A percentile compares a stretch with the other conserved stretches of the same genome.
These are phyloP conservation scores for Drosophila micromelanica DNA, from an alignment of 1,140 invertebrate genomes.

Conservation along the genomic window DNA sequence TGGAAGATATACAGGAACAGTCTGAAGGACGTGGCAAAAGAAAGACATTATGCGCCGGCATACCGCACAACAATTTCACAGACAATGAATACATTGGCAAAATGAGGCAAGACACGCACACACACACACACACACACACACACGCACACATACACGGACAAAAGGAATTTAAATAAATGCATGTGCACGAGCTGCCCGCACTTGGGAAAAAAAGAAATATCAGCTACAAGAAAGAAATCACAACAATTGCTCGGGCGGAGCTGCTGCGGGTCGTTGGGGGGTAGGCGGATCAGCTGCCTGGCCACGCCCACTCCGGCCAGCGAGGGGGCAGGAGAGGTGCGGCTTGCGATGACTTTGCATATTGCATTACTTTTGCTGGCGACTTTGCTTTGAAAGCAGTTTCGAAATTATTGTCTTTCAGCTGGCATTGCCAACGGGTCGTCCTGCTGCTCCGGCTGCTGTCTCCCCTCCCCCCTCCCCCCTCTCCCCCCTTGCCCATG, in stretches of 20 bases:
- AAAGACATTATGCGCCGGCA: conserved; percentile 79
- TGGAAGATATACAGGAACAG: not conserved
- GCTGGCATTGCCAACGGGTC: conserved; percentile 14
- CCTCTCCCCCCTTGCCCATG: too few relatives aligned
- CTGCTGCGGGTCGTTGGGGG: not conserved
- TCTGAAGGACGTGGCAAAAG: conserved; percentile 50
- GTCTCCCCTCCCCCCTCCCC: not conserved
- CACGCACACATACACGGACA: conserved; percentile 39
- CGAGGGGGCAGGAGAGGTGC: conserved; percentile 2
- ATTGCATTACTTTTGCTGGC: conserved; percentile 77
- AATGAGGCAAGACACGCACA: conserved; percentile 53
- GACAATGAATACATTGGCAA: conserved; percentile 80
- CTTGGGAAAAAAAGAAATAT: conserved; percentile 40
- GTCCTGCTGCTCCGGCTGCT: not conserved
- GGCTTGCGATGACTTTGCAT: conserved; percentile 72
- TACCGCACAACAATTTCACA: conserved; percentile 80
- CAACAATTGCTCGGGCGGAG: conserved; percentile 38
- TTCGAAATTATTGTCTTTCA: conserved; percentile 71
- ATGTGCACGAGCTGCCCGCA: conserved; percentile 68
- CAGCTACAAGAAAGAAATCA: conserved; percentile 24
- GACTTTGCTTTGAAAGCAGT: conserved; percentile 76
- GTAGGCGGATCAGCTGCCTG: conserved; percentile 24
- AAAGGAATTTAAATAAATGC: conserved; percentile 81
- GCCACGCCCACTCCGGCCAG: not conserved
- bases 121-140: conserved; percentile 41